Evolutionary conservation across 2,888 invertebrate species (phyloP), one percentile per base, ranked within the genome.

Genomic region (Chymomyza procnemis): DNA sequence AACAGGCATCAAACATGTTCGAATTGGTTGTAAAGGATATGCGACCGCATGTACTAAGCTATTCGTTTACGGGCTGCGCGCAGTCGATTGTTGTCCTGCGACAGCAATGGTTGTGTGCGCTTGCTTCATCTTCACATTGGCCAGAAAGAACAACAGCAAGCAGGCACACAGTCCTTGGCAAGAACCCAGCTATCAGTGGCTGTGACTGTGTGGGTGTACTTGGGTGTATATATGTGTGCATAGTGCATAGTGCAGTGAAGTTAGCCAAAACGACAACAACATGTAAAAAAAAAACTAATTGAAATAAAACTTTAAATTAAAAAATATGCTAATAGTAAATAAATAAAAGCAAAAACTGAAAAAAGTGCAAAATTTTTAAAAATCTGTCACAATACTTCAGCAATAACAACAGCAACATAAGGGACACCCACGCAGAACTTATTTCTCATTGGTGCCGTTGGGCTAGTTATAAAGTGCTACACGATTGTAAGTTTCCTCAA

Each of bases 31-130:
- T 56, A 59, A 34, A 21, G 41, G 61, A 63, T 69, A 69, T 71
- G 34, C 12, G 34, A 41, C 16, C 19, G 22, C 61, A 8, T 67
- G 56, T 61, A 34, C 41, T 50, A 56, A 56, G 18, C 46, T 56
- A 50, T 59, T 50, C 64, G 62, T 57, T 77, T 70, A 50, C 52
- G 26, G 57, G 19, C 68, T 85, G 59, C 83, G 83, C 83, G 66
- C 85, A 83, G 83, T 83, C 78, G 83, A 80, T 83, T 83, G 83
- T 71, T 80, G 85, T 80, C 80, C 83, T 83, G 80, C 83, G 83
- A 75, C 83, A 80, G 83, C 75, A 82, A 52, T 76, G 76, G 83
- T 83, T 83, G 83, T 85, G 80, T 85, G 83, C 80, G 83, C 85
- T 83, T 59, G 65, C 54, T 63, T 54, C 62, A 52, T 54, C 63